Evolutionary conservation across 2,113 vertebrate genomes (phyloP).

Genomic region (Spermophilus dauricus): DNA sequence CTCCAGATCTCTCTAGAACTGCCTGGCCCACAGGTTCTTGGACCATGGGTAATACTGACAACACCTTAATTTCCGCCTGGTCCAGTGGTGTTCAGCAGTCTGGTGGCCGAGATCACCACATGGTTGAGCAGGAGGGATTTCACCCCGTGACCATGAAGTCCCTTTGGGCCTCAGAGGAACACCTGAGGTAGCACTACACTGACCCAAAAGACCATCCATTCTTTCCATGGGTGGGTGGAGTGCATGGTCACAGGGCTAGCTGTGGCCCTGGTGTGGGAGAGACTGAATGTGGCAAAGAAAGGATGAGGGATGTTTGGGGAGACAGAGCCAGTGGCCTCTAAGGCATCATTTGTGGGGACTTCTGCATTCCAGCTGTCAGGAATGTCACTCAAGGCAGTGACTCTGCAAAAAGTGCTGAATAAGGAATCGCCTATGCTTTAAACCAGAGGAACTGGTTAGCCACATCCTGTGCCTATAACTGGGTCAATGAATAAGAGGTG

Average conservation of each 20-base stretch:
- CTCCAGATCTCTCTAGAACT: too few relatives aligned
- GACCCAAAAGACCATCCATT: conserved; percentile 89
- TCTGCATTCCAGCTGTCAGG: conserved; percentile 94
- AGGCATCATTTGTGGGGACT: conserved; percentile 96
- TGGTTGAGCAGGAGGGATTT: conserved; percentile 91
- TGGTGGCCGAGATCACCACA: conserved; percentile 87
- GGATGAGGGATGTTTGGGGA: conserved; percentile 95
- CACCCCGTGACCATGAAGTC: conserved; percentile 89
- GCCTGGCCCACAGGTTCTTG: too few relatives aligned
- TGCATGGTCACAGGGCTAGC: conserved; percentile 91
- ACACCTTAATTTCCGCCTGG: too few relatives aligned
- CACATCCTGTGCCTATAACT: conserved; percentile 90
- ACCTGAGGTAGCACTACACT: conserved; percentile 88
- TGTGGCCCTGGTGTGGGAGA: conserved; percentile 93
- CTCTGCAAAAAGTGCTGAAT: conserved; percentile 91
- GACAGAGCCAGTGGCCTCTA: conserved; percentile 91
- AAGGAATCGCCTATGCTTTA: conserved; percentile 96
- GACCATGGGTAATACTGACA: too few relatives aligned
- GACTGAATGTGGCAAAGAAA: conserved; percentile 92
- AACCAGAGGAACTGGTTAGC: conserved; percentile 87
- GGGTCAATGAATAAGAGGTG: conserved; percentile 92
- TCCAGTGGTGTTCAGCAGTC: conserved; percentile 59
- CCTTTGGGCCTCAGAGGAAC: conserved; percentile 85
- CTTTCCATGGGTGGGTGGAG: conserved; percentile 88
- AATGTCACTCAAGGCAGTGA: conserved; percentile 97